Conservation (phyloP, 2,888 invertebrate species). For the Caenorhabditis sulstoni region DNA sequence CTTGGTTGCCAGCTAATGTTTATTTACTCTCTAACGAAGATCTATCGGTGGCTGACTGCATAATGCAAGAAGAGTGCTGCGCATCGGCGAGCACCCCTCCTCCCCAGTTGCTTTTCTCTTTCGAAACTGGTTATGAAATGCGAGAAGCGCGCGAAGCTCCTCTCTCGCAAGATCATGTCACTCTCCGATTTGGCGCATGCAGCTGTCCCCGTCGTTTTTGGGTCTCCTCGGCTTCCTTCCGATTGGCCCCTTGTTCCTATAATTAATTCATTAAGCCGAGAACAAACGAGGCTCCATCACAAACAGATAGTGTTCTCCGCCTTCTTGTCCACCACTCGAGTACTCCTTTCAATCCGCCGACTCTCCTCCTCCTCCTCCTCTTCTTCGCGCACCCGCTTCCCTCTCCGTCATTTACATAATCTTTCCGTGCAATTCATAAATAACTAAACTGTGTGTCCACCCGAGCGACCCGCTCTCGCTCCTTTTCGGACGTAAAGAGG, state of each 20-base stretch:
- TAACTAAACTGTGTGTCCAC: slow-evolving; percentile 46
- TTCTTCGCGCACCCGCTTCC: slow-evolving; percentile 19
- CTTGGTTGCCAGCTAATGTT: slow-evolving; percentile 41
- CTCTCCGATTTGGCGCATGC: slow-evolving; percentile 46
- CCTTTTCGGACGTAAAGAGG: not conserved
- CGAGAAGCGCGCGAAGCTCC: slow-evolving; percentile 34
- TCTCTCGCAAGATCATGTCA: slow-evolving; percentile 10
- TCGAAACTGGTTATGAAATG: slow-evolving; percentile 54
- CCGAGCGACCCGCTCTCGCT: slow-evolving; percentile 1
- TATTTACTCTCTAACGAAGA: slow-evolving; percentile 57
- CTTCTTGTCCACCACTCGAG: slow-evolving; percentile 41
- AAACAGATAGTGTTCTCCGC: slow-evolving; percentile 16
- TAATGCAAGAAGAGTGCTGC: slow-evolving; percentile 19
- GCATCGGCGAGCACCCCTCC: slow-evolving; percentile 15
- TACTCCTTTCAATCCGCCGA: slow-evolving; percentile 37
- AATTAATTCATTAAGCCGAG: slow-evolving; percentile 58
- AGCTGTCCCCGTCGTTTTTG: slow-evolving; percentile 44
- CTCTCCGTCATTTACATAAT: slow-evolving; percentile 52
- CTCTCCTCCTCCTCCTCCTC: slow-evolving; percentile 4
- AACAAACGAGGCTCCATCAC: slow-evolving; percentile 25
- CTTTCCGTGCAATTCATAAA: slow-evolving; percentile 50
- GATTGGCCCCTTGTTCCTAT: slow-evolving; percentile 47
- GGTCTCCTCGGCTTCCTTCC: slow-evolving; percentile 26
- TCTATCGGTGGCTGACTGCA: slow-evolving; percentile 38
- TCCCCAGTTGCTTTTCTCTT: slow-evolving; percentile 20